A percentile compares a stretch with the other conserved stretches of the same genome.
Evolutionary conservation across 2,113 vertebrate species (phyloP).

Genomic region (Pleuronectes platessa): DNA sequence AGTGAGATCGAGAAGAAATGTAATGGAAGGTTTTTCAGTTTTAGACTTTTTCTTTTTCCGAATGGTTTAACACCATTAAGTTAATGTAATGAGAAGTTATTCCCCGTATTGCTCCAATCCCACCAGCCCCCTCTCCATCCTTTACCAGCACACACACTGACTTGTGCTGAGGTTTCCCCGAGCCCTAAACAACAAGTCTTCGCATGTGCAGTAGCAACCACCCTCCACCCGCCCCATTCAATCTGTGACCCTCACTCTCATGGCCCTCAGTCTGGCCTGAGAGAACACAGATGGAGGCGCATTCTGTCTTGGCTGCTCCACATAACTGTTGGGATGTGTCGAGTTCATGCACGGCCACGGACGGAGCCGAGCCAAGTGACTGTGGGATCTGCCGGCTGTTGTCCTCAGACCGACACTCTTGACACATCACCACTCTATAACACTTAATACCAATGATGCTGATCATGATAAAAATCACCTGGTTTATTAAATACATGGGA

Average conservation of each 20-base stretch:
- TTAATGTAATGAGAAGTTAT: too few relatives aligned
- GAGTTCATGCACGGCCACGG: constrained; percentile 35
- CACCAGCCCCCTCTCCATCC: too few relatives aligned
- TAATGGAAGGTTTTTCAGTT: background rate
- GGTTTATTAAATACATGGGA: background rate
- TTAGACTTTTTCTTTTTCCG: background rate
- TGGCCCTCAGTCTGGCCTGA: constrained; percentile 71
- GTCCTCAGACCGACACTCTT: background rate
- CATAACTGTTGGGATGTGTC: constrained; percentile 41
- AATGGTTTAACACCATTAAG: too few relatives aligned
- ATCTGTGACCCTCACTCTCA: constrained; percentile 42
- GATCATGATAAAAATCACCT: background rate
- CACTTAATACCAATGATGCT: background rate
- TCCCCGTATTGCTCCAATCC: too few relatives aligned
- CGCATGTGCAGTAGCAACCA: background rate
- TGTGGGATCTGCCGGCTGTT: background rate
- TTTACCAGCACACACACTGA: too few relatives aligned
- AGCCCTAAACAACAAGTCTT: background rate
- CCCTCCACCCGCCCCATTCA: constrained; percentile 16
- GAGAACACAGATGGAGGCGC: constrained; percentile 80
- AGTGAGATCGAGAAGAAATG: background rate
- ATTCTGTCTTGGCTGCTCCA: constrained; percentile 68
- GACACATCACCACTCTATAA: background rate
- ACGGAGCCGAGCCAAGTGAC: constrained; percentile 14
- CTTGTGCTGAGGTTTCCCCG: background rate